phyloP scores from a whole-genome alignment of 2,113 vertebrate species.

The Suncus etruscus region DNA sequence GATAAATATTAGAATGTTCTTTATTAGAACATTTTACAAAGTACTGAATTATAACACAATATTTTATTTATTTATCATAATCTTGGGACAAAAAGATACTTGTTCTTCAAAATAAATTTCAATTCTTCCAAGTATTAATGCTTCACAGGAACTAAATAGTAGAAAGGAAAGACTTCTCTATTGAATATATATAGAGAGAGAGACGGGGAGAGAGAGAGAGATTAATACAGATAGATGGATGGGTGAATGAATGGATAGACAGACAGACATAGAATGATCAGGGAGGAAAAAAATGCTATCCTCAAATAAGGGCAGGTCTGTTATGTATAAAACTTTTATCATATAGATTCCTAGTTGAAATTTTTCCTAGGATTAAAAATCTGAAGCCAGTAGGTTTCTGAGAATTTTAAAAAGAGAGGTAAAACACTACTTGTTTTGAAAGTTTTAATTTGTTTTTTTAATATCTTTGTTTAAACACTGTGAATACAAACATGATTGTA shows the following conservation, averaged over 20 bases:
- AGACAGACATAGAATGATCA: neutral
- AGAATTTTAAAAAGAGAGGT: neutral
- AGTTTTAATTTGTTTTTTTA: neutral
- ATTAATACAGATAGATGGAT: no score
- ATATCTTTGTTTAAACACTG: neutral
- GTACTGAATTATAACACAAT: constrained; percentile 55
- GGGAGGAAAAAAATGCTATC: constrained; percentile 23
- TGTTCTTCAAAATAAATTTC: constrained; percentile 49
- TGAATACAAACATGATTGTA: no score
- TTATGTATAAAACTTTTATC: neutral
- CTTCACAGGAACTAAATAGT: constrained; percentile 24
- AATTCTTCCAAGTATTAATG: neutral
- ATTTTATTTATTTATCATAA: constrained; percentile 49
- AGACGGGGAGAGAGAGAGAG: no score
- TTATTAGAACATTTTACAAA: constrained; percentile 50
- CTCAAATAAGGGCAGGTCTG: constrained; percentile 9
- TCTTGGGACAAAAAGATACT: constrained; percentile 39
- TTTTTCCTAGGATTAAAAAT: constrained; percentile 46
- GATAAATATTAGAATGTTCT: neutral
- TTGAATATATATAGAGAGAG: neutral
- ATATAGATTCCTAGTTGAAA: neutral
- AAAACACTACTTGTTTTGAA: constrained; percentile 43
- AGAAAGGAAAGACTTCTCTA: constrained; percentile 38
- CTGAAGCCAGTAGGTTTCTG: neutral
- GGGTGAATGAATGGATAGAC: no score